Conservation (phyloP, 2,888 invertebrate genomes). For the Muschampia plurimacula region DNA sequence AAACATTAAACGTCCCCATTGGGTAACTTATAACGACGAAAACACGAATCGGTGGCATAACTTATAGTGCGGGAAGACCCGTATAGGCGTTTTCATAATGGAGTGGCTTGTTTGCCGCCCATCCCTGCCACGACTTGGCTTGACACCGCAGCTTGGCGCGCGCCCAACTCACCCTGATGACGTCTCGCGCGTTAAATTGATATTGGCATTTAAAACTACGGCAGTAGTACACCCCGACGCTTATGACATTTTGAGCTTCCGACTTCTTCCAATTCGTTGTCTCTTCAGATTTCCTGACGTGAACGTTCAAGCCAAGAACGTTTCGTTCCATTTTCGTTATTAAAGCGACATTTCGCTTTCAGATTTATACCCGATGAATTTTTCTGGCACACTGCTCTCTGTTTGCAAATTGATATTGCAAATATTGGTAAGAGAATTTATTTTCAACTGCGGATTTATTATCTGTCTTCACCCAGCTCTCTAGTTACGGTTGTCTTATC, state of each 20-base stretch:
- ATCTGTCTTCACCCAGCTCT: background rate
- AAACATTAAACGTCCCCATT: conserved; percentile 32
- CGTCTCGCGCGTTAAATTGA: conserved; percentile 75
- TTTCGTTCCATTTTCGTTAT: conserved; percentile 35
- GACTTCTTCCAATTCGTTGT: conserved; percentile 21
- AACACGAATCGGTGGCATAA: conserved; percentile 34
- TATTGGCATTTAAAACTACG: conserved; percentile 64
- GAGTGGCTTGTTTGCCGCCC: conserved; percentile 35
- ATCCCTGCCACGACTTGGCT: conserved; percentile 36
- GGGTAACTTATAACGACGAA: conserved; percentile 34
- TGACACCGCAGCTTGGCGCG: conserved; percentile 39
- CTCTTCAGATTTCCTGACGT: conserved; percentile 34
- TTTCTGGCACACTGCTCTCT: conserved; percentile 33
- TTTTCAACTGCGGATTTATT: conserved; percentile 27
- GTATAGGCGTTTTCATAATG: conserved; percentile 40
- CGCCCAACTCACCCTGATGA: conserved; percentile 59
- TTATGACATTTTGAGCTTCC: conserved; percentile 33
- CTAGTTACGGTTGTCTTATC: conserved; percentile 13
- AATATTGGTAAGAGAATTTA: conserved; percentile 35
- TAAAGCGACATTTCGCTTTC: conserved; percentile 32
- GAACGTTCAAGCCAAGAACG: conserved; percentile 34
- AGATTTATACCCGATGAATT: conserved; percentile 39
- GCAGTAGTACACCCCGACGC: conserved; percentile 32
- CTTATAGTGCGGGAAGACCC: conserved; percentile 36
- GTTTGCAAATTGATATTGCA: conserved; percentile 38